phyloP scores from a whole-genome alignment of 2,113 vertebrate genomes.

The Mugil cephalus region DNA sequence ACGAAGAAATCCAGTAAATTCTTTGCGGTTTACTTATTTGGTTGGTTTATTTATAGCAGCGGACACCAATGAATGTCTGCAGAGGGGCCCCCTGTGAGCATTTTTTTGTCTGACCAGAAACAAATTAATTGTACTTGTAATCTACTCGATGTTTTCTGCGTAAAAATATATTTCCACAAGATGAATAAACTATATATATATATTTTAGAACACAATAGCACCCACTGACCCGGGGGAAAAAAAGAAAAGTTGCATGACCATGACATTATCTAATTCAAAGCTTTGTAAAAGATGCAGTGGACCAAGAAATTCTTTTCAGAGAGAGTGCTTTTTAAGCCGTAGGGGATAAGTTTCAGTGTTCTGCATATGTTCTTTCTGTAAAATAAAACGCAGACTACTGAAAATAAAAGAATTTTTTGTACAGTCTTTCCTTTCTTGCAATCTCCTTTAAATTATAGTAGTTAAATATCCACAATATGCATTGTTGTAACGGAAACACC shows the following conservation, averaged over 20 bases:
- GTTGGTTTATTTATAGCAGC: not conserved
- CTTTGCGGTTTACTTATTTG: too few species aligned
- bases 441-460: not conserved
- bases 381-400: not conserved
- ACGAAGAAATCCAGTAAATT: too few species aligned
- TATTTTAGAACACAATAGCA: too few species aligned
- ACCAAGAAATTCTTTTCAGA: slow-evolving; percentile 61
- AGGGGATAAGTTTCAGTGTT: slow-evolving; percentile 29
- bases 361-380: slow-evolving; percentile 1
- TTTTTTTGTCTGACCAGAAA: not conserved
- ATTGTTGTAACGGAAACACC: not conserved
- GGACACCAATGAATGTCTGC: not conserved
- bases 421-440: not conserved
- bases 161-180: too few species aligned
- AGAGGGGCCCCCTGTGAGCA: not conserved
- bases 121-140: not conserved
- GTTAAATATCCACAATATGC: not conserved
- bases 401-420: not conserved
- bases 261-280: slow-evolving; percentile 13
- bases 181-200: not conserved
- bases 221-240: not conserved
- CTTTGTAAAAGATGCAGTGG: slow-evolving; percentile 57
- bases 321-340: slow-evolving; percentile 80
- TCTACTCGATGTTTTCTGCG: not conserved
- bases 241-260: not conserved